Conservation (phyloP, 2,797 vertebrate species). For the Enteromius paludinosus region DNA sequence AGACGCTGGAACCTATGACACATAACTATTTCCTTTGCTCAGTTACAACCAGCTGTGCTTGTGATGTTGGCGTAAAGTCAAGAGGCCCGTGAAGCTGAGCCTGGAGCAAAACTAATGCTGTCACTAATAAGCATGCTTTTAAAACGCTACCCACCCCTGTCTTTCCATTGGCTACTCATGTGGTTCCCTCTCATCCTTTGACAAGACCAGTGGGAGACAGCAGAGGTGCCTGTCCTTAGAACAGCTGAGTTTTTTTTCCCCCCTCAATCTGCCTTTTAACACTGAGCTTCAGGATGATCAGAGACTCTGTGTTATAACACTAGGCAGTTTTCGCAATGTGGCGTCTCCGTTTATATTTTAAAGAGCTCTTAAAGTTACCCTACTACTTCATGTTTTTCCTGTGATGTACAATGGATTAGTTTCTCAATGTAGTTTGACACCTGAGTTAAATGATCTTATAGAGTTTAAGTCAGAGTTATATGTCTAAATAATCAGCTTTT, state of each 20-base stretch:
- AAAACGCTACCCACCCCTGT: conserved; percentile 21
- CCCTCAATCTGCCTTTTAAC: conserved; percentile 26
- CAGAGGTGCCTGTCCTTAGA: background rate
- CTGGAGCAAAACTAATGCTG: conserved; percentile 40
- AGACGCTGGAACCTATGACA: conserved; percentile 45
- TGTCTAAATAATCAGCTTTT: conserved; percentile 3
- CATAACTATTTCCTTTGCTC: conserved; percentile 39
- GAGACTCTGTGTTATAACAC: conserved; percentile 16
- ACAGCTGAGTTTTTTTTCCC: background rate
- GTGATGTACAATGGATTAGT: background rate
- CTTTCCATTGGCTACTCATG: conserved; percentile 37
- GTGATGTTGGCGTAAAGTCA: conserved; percentile 50
- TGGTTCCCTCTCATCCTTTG: conserved; percentile 24
- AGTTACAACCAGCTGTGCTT: conserved; percentile 43
- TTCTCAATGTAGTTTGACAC: background rate
- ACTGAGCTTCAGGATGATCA: conserved; percentile 19
- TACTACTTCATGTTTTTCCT: conserved; percentile 20
- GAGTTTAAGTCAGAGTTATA: background rate
- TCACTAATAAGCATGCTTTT: conserved; percentile 51
- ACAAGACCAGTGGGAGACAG: conserved; percentile 18
- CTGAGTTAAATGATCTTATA: background rate
- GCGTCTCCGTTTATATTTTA: conserved; percentile 25
- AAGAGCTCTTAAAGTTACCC: conserved; percentile 17
- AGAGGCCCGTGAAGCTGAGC: conserved; percentile 45
- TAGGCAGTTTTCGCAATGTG: conserved; percentile 22